Conservation (phyloP, 2,113 vertebrate species). For the Brachyhypopomus occidentalis region DNA sequence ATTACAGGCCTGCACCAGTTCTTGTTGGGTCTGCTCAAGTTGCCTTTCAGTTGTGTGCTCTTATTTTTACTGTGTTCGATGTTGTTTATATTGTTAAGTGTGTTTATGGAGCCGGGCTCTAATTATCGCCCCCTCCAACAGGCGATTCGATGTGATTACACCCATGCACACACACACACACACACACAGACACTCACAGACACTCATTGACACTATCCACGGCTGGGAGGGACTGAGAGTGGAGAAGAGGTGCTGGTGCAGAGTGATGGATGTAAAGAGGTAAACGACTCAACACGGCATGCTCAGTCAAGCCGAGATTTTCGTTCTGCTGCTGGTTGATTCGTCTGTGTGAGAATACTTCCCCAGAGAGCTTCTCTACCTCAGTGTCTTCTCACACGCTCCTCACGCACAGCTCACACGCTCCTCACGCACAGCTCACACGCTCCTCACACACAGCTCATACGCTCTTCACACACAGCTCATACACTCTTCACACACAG, state of each 20-base stretch:
- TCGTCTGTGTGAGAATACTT: no score
- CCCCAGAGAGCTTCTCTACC: no score
- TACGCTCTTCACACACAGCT: no score
- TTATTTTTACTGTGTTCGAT: constrained; percentile 24
- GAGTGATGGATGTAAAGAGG: background rate
- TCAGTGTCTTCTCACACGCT: background rate
- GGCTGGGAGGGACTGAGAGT: background rate
- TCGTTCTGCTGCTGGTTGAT: no score
- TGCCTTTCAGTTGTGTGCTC: constrained; percentile 20
- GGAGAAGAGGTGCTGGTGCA: background rate
- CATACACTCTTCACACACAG: no score
- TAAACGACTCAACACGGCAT: background rate
- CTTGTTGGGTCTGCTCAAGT: constrained; percentile 5
- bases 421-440: no score
- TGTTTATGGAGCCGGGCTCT: constrained; percentile 27
- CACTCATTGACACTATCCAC: background rate
- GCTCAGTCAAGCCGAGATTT: no score
- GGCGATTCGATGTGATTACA: background rate
- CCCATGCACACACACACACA: background rate
- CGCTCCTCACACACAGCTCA: no score
- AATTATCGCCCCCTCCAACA: constrained; percentile 32
- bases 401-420: no score
- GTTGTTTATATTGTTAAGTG: constrained; percentile 22
- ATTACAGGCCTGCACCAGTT: background rate
- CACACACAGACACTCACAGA: background rate